Evolutionary conservation across 2,888 invertebrate genomes (phyloP).

Genomic region (Empis livida): DNA sequence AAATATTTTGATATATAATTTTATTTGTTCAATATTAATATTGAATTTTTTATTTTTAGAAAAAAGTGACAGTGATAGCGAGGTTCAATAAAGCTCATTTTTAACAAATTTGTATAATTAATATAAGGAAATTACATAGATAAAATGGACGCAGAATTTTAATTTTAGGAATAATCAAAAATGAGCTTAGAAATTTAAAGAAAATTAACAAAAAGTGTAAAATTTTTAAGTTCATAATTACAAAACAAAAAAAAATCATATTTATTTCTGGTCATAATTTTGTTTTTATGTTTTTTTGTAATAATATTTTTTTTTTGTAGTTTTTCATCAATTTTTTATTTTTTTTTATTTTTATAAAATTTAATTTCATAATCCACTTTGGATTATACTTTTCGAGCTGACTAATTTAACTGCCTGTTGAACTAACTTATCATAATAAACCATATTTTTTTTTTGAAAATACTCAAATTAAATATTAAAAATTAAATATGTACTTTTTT

Average conservation of each 20-base stretch:
- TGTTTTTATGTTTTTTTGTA: not conserved
- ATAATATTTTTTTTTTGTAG: too few relatives aligned
- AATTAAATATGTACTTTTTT: too few relatives aligned
- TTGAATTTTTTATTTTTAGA: slow-evolving; percentile 42
- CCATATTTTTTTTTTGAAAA: too few relatives aligned
- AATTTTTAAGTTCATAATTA: not conserved
- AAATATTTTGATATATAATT: not conserved
- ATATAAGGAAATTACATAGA: slow-evolving; percentile 8
- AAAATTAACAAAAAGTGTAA: too few relatives aligned
- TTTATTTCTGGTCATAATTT: slow-evolving; percentile 10
- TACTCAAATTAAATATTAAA: too few relatives aligned
- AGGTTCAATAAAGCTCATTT: slow-evolving; percentile 67
- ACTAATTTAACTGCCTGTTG: too few relatives aligned
- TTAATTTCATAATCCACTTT: too few relatives aligned
- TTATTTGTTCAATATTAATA: slow-evolving; percentile 7
- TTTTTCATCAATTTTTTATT: too few relatives aligned
- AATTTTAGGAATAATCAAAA: slow-evolving; percentile 3
- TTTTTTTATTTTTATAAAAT: too few relatives aligned
- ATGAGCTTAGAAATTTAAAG: slow-evolving; percentile 3
- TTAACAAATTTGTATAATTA: not conserved
- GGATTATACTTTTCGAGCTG: too few relatives aligned
- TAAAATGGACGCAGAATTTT: slow-evolving; percentile 10
- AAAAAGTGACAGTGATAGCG: slow-evolving; percentile 90
- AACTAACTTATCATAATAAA: too few relatives aligned
- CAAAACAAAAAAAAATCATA: not conserved